Base-by-base conservation (phyloP, 2,888 invertebrate genomes). In the Pilophorus perplexus region DNA sequence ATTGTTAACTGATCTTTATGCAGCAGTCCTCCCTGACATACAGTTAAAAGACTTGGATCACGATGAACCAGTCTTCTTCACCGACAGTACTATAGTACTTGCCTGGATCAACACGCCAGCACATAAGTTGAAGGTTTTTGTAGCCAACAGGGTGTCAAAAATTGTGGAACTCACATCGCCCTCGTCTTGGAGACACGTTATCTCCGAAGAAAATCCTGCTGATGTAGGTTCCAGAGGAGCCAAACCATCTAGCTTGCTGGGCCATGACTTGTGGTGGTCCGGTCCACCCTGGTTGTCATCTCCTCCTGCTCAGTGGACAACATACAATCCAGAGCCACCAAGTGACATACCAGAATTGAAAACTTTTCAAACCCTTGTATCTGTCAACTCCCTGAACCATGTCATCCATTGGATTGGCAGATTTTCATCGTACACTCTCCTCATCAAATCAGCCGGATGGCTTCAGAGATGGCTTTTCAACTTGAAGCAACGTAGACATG, bases 81-180 rank as follows among this genome's bases (percentile, higher is more conserved):
- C 69, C 5, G 74, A 74, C 60, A 73, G 73, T 1, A 71, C 68
- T 0, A 72, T 74, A 3, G 71, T 70, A 1, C 66, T 74, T 22
- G 20, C 23, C 14, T 64, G 64, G 64, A 8, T 64, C 2, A 46
- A 52, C 14, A 40, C 33, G 2, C 27, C 50, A 2, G 16, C 52
- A 4, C 40, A 52, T 20, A 4, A 22, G 2, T 38, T 64, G 2
- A 64, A 64, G 37, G 52, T 64, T 12, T 64, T 64, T 64, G 64
- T 64, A 1, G 54, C 20, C 25, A 64, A 55, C 23, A 33, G 55
- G 28, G 50, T 66, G 27, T 57, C 62, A 48, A 18, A 38, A 6
- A 50, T 64, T 14, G 25, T 20, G 3, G 52, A 54, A 23, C 23
- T 25, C 18, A 40, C 64, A 3, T 6, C 18, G 1, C n/a, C 22